phyloP scores from a whole-genome alignment of 2,797 vertebrate genomes.

The Clarias platycephalus region DNA sequence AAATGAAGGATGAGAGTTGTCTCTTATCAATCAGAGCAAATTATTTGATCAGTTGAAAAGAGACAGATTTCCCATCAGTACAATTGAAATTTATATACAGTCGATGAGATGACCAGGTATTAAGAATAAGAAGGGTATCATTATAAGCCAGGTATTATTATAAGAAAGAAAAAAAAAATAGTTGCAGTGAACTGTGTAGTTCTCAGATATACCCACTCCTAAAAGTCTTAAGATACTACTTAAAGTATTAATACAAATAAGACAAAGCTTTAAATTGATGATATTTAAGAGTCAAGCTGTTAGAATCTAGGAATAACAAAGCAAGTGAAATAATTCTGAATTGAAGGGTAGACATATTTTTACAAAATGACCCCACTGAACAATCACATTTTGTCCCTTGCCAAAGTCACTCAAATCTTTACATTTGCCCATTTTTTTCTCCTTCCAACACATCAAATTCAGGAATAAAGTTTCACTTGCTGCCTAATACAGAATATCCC shows the following conservation, averaged over 20 bases:
- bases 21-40: background rate
- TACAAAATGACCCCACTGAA: background rate
- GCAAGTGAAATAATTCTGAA: background rate
- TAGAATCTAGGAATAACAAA: background rate
- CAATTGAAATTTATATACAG: background rate
- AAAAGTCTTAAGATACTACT: background rate
- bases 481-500: no score
- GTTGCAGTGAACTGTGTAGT: background rate
- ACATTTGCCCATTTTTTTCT: no score
- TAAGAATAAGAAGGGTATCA: background rate
- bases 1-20: background rate
- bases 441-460: no score
- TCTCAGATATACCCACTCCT: background rate
- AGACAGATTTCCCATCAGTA: background rate
- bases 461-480: no score
- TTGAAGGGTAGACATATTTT: no score
- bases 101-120: background rate
- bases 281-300: background rate
- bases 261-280: background rate
- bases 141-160: no score
- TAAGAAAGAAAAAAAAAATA: background rate
- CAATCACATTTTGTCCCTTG: no score
- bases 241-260: background rate
- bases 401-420: no score
- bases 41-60: background rate